Evolutionary conservation across 2,797 vertebrate species (phyloP).

Genomic region (Potorous gilbertii): DNA sequence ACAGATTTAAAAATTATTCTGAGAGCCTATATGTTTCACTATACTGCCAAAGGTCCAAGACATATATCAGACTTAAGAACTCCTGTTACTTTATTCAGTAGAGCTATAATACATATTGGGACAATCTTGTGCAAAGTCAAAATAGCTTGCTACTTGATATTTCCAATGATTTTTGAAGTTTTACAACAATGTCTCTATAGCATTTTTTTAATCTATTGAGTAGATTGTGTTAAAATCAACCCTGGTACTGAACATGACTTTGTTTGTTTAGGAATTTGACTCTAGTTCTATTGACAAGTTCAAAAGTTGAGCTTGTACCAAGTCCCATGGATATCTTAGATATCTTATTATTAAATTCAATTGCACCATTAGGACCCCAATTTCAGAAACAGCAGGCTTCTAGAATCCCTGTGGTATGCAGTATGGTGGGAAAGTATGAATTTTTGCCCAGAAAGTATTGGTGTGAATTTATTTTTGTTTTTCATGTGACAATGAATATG

Average conservation of each 20-base stretch:
- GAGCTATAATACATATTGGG: conserved; percentile 56
- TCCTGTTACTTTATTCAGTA: conserved; percentile 28
- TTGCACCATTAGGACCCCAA: conserved; percentile 2
- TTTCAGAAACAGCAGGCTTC: conserved; percentile 36
- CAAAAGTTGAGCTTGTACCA: conserved; percentile 54
- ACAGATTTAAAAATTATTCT: neutral
- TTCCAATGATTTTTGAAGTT: conserved; percentile 81
- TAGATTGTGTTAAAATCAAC: conserved; percentile 80
- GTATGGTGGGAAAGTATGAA: conserved; percentile 29
- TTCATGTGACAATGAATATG: conserved; percentile 36
- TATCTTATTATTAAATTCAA: conserved; percentile 71
- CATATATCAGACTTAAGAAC: neutral
- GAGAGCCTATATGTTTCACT: neutral
- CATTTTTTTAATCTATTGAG: conserved; percentile 73
- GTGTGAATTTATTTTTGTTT: conserved; percentile 44
- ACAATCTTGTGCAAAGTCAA: conserved; percentile 71
- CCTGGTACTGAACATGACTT: conserved; percentile 71
- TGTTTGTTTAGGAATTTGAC: conserved; percentile 76
- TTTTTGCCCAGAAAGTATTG: conserved; percentile 31
- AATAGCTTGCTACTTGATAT: conserved; percentile 80
- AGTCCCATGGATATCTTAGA: conserved; percentile 38
- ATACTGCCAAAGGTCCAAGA: neutral
- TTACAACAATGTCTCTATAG: conserved; percentile 72
- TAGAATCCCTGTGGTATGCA: neutral
- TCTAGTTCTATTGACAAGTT: conserved; percentile 66